Base-by-base conservation (phyloP, 2,797 vertebrate species). In the Halcyon leucocephala region DNA sequence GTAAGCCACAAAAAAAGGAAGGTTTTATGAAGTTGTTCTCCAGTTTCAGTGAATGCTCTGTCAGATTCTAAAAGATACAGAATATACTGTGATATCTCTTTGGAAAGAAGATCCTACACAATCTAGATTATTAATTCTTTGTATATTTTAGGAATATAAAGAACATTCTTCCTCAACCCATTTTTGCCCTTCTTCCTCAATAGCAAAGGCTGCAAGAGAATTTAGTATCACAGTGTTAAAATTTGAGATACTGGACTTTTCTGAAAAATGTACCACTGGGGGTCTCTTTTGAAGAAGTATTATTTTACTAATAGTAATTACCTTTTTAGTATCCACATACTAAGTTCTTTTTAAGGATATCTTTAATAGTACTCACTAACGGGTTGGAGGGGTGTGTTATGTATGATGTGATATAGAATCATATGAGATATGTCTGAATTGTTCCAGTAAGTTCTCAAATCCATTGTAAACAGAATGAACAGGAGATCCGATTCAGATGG, bases 111-210 rank as follows among this genome's bases (percentile, higher is more conserved):
- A 26, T 61, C 39, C 29, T 70, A 1, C 5, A 1, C 8, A 62
- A 69, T 77, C 17, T 42, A 39, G 24, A 12, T 16, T 42, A 65
- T 48, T 57, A 71, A 61, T 83, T 72, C 8, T 55, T 83, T 14
- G 2, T 13, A 29, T 49, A 60, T 76, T 86, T 92, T 55, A 65
- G 29, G 6, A 18, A n/a, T 33, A 67, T 67, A 11, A 78, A 66
- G 4, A 31, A 51, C 58, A 31, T 44, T 73, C 4, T 18, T 24
- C 6, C 2, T 16, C 4, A 1, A 4, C 2, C 2, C 9, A 2
- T 57, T 70, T 8, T 29, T 55, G 33, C 73, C 26, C 12, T 82
- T 58, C 10, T 82, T 76, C 10, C 25, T 69, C 7, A 33, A 3
- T 54, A 61, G 35, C 17, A 77, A 37, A 54, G 5, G 5, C 16